These are phyloP conservation scores for Ericerus pela DNA, from an alignment of 1,140 invertebrate species.

Conservation along the genomic window DNA sequence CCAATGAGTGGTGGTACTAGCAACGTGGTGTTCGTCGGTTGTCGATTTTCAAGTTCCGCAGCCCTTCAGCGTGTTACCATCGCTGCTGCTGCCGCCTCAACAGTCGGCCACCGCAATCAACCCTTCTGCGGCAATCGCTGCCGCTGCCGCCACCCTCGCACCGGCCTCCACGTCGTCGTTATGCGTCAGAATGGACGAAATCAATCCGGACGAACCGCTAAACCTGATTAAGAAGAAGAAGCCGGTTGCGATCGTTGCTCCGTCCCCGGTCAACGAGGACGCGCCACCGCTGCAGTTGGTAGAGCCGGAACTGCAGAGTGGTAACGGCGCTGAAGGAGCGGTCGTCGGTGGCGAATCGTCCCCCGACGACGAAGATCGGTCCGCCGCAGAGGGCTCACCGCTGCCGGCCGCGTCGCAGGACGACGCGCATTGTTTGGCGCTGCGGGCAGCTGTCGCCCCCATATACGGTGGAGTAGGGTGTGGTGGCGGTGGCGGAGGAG, in stretches of 20 bases:
- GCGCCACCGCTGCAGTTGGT: background rate
- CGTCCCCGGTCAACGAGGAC: slow-evolving; percentile 23
- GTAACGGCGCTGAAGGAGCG: background rate
- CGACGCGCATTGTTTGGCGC: no score
- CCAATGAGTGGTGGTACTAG: no score
- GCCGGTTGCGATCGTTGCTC: slow-evolving; percentile 34
- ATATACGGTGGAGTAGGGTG: no score
- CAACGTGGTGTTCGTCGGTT: no score
- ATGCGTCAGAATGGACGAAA: background rate
- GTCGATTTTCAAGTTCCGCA: no score
- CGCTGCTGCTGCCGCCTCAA: no score
- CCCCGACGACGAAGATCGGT: background rate
- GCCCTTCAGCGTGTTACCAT: no score
- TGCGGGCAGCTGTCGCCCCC: slow-evolving; percentile 12
- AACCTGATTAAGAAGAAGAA: slow-evolving; percentile 32
- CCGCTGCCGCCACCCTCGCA: background rate
- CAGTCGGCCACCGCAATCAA: no score
- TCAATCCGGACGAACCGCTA: slow-evolving; percentile 24
- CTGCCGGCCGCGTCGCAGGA: no score
- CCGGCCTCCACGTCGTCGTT: background rate
- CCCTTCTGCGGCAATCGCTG: background rate
- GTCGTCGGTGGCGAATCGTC: background rate
- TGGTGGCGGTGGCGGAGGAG: slow-evolving; percentile 2
- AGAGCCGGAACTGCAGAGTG: no score
- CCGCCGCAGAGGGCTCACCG: no score